Conservation (phyloP, 2,888 invertebrate genomes). For the Seladonia tumulorum region DNA sequence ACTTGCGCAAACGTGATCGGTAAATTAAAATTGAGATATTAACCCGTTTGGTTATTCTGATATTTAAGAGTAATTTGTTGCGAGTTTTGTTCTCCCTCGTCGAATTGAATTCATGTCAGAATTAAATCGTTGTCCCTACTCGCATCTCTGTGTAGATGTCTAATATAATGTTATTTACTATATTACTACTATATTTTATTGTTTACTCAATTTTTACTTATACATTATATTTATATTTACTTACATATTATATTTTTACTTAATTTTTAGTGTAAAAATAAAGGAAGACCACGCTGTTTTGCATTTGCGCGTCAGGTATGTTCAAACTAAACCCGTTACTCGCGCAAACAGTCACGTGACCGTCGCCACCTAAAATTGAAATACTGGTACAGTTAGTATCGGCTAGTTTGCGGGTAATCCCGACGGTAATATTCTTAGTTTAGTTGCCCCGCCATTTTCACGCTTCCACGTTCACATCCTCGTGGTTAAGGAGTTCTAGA, state of each 20-base stretch:
- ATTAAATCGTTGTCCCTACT: not conserved
- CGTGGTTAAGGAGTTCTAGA: slow-evolving; percentile 60
- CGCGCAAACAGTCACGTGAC: slow-evolving; percentile 21
- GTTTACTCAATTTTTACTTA: too few relatives aligned
- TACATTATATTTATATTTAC: too few relatives aligned
- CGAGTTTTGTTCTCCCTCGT: not conserved
- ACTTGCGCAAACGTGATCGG: slow-evolving; percentile 35
- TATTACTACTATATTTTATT: too few relatives aligned
- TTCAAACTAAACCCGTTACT: slow-evolving; percentile 9
- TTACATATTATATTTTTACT: too few relatives aligned
- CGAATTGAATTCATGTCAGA: not conserved
- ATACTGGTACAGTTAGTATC: slow-evolving; percentile 62
- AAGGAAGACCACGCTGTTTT: not conserved
- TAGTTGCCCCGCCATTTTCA: slow-evolving; percentile 43
- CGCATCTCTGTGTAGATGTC: not conserved
- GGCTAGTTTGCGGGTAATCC: slow-evolving; percentile 68
- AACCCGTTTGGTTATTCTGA: not conserved
- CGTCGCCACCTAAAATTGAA: slow-evolving; percentile 54
- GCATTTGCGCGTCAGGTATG: not conserved
- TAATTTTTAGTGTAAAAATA: not conserved
- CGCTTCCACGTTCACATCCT: slow-evolving; percentile 37
- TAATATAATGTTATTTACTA: too few relatives aligned
- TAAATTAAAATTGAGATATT: slow-evolving; percentile 5
- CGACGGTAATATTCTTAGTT: slow-evolving; percentile 74
- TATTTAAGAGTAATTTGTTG: not conserved